Evolutionary conservation across 2,797 vertebrate species (phyloP).

Genomic region (Hyperoplus lanceolatus): DNA sequence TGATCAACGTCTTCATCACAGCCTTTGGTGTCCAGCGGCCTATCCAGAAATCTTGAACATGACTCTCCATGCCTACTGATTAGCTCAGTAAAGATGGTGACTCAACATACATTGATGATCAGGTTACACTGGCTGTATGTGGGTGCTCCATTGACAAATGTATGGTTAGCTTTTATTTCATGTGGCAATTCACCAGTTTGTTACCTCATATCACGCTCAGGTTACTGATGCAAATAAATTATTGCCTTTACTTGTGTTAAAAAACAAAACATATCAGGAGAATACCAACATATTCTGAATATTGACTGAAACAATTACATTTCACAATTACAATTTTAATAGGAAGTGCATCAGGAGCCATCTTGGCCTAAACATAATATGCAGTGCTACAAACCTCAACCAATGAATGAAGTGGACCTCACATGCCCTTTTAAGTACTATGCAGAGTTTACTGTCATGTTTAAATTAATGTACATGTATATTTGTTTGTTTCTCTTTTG

Average conservation of each 20-base stretch:
- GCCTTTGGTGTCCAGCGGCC: slow-evolving; percentile 96
- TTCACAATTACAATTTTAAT: slow-evolving; percentile 1
- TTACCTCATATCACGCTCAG: slow-evolving; percentile 55
- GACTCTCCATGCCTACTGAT: not conserved
- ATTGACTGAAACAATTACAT: slow-evolving; percentile 3
- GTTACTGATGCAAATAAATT: slow-evolving; percentile 36
- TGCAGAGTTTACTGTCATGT: slow-evolving; percentile 47
- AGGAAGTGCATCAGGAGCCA: not conserved
- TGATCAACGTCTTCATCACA: slow-evolving; percentile 97
- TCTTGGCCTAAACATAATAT: slow-evolving; percentile 9
- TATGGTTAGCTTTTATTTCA: slow-evolving; percentile 13
- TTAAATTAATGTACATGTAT: slow-evolving; percentile 16
- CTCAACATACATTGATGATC: slow-evolving; percentile 7
- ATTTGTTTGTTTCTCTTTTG: not conserved
- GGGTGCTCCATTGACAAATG: slow-evolving; percentile 1
- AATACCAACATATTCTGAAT: slow-evolving; percentile 23
- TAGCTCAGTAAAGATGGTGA: slow-evolving; percentile 6
- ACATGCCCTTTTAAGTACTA: slow-evolving; percentile 42
- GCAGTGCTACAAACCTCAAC: slow-evolving; percentile 24
- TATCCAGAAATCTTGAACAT: not conserved
- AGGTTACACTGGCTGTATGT: slow-evolving; percentile 14
- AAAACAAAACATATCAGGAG: slow-evolving; percentile 34
- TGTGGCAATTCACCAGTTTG: not conserved
- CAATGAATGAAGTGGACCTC: slow-evolving; percentile 17
- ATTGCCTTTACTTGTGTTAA: slow-evolving; percentile 27